Conservation (phyloP, 2,113 vertebrate species). For the Tachycineta bicolor region DNA sequence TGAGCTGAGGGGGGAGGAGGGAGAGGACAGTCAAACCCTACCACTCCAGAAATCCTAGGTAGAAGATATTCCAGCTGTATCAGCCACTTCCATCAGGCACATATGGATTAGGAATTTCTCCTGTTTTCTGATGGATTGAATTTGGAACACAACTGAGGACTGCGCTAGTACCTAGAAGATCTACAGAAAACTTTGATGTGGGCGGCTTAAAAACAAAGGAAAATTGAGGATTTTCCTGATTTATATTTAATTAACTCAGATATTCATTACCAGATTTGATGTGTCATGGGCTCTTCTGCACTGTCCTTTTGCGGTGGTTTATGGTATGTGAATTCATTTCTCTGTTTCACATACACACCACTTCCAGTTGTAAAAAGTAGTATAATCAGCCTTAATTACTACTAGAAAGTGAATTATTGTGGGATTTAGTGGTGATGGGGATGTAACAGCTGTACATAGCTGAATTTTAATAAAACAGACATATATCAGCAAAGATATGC, state of each 20-base stretch:
- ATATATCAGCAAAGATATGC: not conserved
- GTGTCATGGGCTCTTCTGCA: not conserved
- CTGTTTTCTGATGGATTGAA: not conserved
- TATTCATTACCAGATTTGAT: not conserved
- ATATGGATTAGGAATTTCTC: not conserved
- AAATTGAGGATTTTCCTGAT: not conserved
- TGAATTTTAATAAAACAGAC: not conserved
- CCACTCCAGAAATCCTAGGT: slow-evolving; percentile 19
- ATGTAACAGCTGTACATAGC: accelerated
- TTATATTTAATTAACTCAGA: not conserved
- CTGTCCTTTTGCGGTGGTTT: not conserved
- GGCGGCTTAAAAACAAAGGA: not conserved
- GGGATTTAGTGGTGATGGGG: not conserved
- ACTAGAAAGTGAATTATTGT: not conserved
- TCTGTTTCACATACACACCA: not conserved
- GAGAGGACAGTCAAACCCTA: not conserved
- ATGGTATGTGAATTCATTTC: not conserved
- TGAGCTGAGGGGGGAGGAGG: not conserved
- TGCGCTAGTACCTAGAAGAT: not conserved
- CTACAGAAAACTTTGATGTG: not conserved
- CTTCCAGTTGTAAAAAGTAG: not conserved
- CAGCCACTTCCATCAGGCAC: not conserved
- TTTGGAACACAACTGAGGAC: slow-evolving; percentile 30
- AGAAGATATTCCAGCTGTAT: not conserved
- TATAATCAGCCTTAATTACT: not conserved